Evolutionary conservation across 2,113 vertebrate species (phyloP).

Genomic region (Xerus inauris): DNA sequence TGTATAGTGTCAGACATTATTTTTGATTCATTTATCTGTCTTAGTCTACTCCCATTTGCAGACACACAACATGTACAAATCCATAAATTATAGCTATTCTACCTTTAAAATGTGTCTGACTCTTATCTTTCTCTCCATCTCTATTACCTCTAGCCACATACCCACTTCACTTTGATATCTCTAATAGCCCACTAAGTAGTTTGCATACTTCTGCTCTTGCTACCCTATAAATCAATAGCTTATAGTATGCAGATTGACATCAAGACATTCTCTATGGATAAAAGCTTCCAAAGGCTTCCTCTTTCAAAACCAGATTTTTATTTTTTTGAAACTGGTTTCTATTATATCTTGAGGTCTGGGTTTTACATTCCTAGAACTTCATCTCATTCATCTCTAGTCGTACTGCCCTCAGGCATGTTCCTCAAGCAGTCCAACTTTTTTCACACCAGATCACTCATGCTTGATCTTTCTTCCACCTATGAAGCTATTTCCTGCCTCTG

Average conservation of each 20-base stretch:
- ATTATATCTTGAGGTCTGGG: not conserved
- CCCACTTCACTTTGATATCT: not conserved
- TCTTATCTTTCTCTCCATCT: not conserved
- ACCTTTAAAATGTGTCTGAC: not conserved
- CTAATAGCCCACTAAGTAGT: not conserved
- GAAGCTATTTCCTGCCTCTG: not conserved
- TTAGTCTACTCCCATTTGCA: not conserved
- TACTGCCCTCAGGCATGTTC: not conserved
- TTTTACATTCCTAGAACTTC: not conserved
- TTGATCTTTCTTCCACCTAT: not conserved
- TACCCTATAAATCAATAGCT: not conserved
- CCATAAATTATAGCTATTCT: not conserved
- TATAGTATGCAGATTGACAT: not conserved
- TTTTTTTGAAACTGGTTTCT: not conserved
- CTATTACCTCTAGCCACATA: not conserved
- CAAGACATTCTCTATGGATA: not conserved
- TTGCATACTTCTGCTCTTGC: not conserved
- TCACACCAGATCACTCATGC: fast-evolving
- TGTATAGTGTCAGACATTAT: not conserved
- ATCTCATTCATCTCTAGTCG: not conserved
- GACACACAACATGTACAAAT: not conserved
- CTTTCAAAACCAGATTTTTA: not conserved
- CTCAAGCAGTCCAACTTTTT: not conserved
- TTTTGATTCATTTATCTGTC: not conserved
- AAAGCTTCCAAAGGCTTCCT: not conserved